Percentiles rank a stretch among this genome's conserved stretches.
Conservation (phyloP, 35 echinoderm and acorn worm genomes). For the Eucidaris tribuloides region DNA sequence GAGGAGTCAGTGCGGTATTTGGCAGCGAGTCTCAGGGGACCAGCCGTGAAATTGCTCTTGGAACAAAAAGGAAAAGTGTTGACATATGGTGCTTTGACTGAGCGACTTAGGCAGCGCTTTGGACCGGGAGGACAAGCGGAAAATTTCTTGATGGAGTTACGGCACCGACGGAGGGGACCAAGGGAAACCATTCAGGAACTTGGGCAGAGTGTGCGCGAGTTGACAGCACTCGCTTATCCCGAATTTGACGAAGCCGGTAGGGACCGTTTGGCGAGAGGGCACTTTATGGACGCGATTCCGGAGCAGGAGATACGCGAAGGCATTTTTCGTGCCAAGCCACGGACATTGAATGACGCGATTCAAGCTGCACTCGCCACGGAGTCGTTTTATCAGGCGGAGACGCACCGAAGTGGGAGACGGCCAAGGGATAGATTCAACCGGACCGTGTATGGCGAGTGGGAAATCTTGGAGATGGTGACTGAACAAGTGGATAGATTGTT, state of each 20-base stretch:
- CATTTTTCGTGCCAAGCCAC: slow-evolving; percentile 13
- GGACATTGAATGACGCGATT: slow-evolving; percentile 19
- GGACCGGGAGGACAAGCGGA: slow-evolving; percentile 24
- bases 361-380: slow-evolving; percentile 13
- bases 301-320: too few species aligned
- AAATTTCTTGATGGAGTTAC: slow-evolving; percentile 35
- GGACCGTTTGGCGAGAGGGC: too few species aligned
- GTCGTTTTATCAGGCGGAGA: not conserved
- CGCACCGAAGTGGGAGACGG: not conserved
- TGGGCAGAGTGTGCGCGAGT: not conserved
- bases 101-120: not conserved
- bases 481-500: too few species aligned
- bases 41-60: too few species aligned
- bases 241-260: not conserved
- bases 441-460: not conserved
- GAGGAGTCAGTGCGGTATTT: not conserved
- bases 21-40: slow-evolving; percentile 21
- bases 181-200: slow-evolving; percentile 14
- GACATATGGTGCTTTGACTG: slow-evolving; percentile 16
- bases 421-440: not conserved
- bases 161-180: not conserved
- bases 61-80: too few species aligned
- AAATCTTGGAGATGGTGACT: not conserved
- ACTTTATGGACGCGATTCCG: too few species aligned
- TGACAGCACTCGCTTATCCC: slow-evolving; percentile 12